phyloP scores from a whole-genome alignment of 2,888 invertebrate species.

The Morinoia aosen region DNA sequence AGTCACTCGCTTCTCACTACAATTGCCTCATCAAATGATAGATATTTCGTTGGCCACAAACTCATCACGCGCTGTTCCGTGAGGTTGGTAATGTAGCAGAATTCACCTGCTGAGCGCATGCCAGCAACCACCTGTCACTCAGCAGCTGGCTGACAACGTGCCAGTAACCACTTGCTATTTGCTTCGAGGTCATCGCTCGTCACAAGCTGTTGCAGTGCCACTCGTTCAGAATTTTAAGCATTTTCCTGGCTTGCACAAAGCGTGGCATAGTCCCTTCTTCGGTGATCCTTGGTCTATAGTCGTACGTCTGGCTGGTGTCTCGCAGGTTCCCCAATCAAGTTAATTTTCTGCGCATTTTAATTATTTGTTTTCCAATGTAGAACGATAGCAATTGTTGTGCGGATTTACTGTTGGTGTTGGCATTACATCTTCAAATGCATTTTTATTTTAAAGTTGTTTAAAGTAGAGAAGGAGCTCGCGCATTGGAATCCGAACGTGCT shows the following conservation, averaged over 20 bases:
- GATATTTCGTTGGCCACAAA: background rate
- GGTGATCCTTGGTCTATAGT: background rate
- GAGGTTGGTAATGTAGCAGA: background rate
- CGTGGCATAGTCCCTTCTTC: background rate
- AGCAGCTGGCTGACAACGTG: constrained; percentile 12
- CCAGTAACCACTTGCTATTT: constrained; percentile 34
- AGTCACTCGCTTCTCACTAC: background rate
- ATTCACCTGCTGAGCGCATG: background rate
- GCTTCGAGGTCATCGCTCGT: background rate
- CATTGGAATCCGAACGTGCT: background rate
- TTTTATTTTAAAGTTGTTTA: background rate
- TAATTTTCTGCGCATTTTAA: no score
- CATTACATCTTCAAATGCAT: background rate
- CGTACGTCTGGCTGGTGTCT: background rate
- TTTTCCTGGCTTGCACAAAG: background rate
- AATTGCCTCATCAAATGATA: background rate
- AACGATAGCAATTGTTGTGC: background rate
- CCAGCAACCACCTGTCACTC: constrained; percentile 26
- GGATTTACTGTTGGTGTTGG: background rate
- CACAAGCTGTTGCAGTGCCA: background rate
- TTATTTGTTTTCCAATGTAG: background rate
- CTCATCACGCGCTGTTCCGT: background rate
- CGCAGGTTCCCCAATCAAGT: background rate
- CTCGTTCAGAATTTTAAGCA: background rate
- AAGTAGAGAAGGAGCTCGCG: background rate